Evolutionary conservation across 2,797 vertebrate species (phyloP), one percentile per base, ranked within the genome.

Genomic region (Pseudotriccus pelzelni): DNA sequence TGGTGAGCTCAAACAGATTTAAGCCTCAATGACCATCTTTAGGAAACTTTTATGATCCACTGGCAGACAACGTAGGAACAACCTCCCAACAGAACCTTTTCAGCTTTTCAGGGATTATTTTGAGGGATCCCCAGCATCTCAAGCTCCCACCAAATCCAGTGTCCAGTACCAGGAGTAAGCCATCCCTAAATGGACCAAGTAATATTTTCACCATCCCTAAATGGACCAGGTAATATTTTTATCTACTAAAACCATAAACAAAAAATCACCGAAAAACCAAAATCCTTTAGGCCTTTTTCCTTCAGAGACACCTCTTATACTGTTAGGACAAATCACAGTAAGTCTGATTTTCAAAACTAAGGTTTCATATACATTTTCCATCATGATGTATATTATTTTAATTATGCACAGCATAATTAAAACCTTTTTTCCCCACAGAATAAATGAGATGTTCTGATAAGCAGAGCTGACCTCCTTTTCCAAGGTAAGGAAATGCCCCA

Each of bases 271-370:
- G 52, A 63, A 68, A 70, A 89, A 72, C 70, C 3, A 11, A 96
- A 89, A 92, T 52, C 55, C 44, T 47, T 46, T 17, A 85, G 90
- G 85, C 87, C 17, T 78, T 27, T 41, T 96, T 68, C 84, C 92
- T 81, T 89, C 75, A 18, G 68, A 32, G 74, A 90, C 60, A 55
- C 28, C 74, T 67, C 88, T 50, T 58, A 70, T 56, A 88, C 53
- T 68, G 83, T 66, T 82, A 32, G 34, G 72, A 66, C 87, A 97
- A 92, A 96, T 62, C 78, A 68, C 7, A 78, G 58, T 64, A 94
- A 97, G 89, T 91, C 75, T 84, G 63, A 87, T 36, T 94, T 94
- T 91, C 88, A 89, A 81, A 95, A 82, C 86, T n/a, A 93, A 95
- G 58, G 87, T 93, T 87, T 73, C 92, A 87, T 63, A 91, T 92